Conservation (phyloP, 2,113 vertebrate genomes). For the Fregetta grallaria region DNA sequence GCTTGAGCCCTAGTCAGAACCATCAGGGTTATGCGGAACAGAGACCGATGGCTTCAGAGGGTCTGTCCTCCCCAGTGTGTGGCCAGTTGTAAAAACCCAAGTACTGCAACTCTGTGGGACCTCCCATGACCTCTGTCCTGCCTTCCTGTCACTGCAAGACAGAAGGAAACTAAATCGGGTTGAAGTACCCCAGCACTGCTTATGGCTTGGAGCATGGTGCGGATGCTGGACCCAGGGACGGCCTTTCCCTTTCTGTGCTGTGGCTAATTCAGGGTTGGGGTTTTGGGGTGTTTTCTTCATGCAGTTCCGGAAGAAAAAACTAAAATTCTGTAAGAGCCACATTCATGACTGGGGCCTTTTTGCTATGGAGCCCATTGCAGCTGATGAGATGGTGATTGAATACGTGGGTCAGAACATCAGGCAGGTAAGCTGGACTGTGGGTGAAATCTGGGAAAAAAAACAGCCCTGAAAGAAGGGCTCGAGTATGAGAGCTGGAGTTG, state of each 20-base stretch:
- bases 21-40: background rate
- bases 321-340: conserved; percentile 94
- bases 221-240: background rate
- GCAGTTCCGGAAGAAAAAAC: conserved; percentile 98
- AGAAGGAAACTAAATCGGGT: background rate
- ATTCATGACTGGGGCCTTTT: conserved; percentile 99
- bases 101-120: background rate
- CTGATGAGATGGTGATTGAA: conserved; percentile 98
- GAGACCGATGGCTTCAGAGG: background rate
- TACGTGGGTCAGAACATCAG: conserved; percentile 98
- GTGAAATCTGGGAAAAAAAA: background rate
- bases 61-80: background rate
- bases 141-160: background rate
- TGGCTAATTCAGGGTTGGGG: background rate
- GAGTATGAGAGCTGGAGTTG: background rate
- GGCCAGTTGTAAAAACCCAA: background rate
- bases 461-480: background rate
- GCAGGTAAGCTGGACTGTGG: conserved; percentile 78
- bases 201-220: background rate
- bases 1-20: background rate
- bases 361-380: conserved; percentile 96
- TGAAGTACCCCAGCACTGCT: background rate
- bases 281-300: background rate
- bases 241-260: background rate
- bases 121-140: background rate